A percentile compares a stretch with the other conserved stretches of the same genome.
Conservation (phyloP, 37 sponge, comb jelly and placozoan genomes). For the Aphrocallistes beatrix region DNA sequence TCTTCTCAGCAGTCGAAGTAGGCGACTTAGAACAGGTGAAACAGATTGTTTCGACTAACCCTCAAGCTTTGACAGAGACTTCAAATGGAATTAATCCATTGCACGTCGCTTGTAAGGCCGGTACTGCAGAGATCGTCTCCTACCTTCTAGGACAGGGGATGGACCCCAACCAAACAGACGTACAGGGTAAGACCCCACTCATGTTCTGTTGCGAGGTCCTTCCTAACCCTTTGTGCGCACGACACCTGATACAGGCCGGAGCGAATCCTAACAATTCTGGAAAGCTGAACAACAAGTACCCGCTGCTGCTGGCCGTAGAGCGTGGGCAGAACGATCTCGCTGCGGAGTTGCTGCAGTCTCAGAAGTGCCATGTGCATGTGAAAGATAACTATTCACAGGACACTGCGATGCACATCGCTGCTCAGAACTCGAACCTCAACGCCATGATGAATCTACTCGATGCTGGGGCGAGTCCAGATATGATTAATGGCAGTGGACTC, state of each 20-base stretch:
- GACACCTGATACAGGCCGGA: background rate
- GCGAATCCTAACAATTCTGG: background rate
- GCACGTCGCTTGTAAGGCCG: background rate
- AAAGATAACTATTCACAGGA: background rate
- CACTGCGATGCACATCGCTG: background rate
- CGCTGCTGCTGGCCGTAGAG: background rate
- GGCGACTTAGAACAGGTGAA: background rate
- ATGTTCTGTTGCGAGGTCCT: background rate
- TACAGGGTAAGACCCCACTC: slow-evolving; percentile 13
- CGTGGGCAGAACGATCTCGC: background rate
- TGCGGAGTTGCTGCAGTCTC: background rate
- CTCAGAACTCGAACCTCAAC: background rate
- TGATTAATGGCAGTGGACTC: background rate
- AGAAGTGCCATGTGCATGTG: background rate
- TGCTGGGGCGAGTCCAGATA: background rate
- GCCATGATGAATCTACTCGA: background rate
- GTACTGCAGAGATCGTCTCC: background rate
- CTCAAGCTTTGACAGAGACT: background rate
- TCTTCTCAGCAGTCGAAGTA: background rate
- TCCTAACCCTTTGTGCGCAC: background rate
- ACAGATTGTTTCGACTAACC: background rate
- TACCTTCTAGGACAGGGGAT: background rate
- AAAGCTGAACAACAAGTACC: background rate
- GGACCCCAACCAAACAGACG: background rate
- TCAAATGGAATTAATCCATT: background rate